Evolutionary conservation across 2,113 vertebrate genomes (phyloP).

Genomic region (Myotis lucifugus): DNA sequence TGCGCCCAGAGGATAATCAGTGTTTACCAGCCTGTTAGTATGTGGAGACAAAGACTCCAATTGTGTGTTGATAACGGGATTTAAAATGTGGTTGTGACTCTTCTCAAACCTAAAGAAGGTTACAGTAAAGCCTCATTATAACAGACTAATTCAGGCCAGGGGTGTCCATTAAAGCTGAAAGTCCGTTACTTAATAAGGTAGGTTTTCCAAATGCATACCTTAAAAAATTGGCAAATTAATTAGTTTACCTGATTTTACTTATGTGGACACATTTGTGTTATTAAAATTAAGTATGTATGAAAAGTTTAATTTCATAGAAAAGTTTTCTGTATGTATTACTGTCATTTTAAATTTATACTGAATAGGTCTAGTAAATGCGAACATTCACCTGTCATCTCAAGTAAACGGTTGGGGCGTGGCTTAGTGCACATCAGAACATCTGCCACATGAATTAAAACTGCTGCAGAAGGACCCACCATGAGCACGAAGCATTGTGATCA

Average conservation of each 20-base stretch:
- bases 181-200: background rate
- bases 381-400: background rate
- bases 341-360: background rate
- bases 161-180: background rate
- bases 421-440: background rate
- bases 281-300: background rate
- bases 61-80: fast-evolving
- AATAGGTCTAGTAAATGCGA: background rate
- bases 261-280: background rate
- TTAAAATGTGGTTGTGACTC: background rate
- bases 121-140: background rate
- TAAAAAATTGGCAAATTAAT: background rate
- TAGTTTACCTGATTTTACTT: background rate
- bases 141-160: background rate
- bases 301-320: background rate
- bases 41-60: background rate
- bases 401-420: background rate
- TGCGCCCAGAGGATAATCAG: background rate
- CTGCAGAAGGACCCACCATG: background rate
- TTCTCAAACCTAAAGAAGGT: background rate
- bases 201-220: background rate
- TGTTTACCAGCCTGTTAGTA: background rate
- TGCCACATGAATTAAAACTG: background rate
- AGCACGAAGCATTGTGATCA: background rate
- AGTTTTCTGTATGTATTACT: background rate